Evolutionary conservation across 2,888 invertebrate genomes (phyloP).

Genomic region (Pteria penguin): DNA sequence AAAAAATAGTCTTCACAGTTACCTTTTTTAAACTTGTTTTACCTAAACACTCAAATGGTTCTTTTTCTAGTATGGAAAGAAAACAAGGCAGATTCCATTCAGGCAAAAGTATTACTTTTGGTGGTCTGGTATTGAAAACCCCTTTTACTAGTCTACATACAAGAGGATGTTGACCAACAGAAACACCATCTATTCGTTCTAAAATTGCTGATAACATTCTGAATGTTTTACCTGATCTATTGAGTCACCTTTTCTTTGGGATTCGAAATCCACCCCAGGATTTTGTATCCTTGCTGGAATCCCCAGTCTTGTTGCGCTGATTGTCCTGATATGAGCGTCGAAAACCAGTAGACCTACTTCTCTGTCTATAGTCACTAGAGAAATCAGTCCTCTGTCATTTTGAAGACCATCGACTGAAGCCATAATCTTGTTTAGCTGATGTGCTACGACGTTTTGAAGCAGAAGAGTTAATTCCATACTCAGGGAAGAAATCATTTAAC

Average conservation of each 20-base stretch:
- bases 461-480: too few relatives aligned
- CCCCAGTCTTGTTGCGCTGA: background rate
- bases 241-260: constrained; percentile 3
- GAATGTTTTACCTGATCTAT: too few relatives aligned
- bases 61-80: background rate
- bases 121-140: background rate
- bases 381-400: background rate
- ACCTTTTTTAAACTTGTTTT: background rate
- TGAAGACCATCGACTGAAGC: too few relatives aligned
- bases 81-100: background rate
- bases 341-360: background rate
- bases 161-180: background rate
- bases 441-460: background rate
- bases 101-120: background rate
- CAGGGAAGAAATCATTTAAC: constrained; percentile 30
- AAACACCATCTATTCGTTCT: background rate
- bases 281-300: too few relatives aligned
- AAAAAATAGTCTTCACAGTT: constrained; percentile 16
- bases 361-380: background rate
- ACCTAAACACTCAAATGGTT: constrained; percentile 2
- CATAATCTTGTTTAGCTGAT: too few relatives aligned
- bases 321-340: too few relatives aligned
- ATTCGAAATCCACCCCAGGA: background rate
- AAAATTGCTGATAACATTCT: background rate
- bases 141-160: background rate